Conservation (phyloP, 2,113 vertebrate genomes). For the Alligator sinensis region DNA sequence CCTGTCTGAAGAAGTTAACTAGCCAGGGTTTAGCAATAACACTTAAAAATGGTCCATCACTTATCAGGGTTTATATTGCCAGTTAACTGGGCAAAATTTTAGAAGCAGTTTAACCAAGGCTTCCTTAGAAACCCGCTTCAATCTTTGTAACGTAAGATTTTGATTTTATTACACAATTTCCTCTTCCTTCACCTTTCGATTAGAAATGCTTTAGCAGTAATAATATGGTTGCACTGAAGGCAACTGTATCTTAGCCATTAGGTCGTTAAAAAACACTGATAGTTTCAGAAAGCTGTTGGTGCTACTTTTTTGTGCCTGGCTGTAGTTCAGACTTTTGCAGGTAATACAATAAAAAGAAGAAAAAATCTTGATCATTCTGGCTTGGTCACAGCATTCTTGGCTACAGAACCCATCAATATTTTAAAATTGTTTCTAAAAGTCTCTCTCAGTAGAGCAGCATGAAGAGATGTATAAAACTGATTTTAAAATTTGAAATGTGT, state of each 20-base stretch:
- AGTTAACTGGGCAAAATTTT: background rate
- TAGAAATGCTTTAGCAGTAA: background rate
- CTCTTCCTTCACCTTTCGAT: background rate
- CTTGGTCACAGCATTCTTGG: too few relatives aligned
- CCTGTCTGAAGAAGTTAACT: background rate
- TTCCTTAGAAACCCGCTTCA: background rate
- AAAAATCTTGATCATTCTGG: background rate
- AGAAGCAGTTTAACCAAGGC: background rate
- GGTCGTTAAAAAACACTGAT: background rate
- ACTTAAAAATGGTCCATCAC: background rate
- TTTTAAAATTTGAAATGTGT: too few relatives aligned
- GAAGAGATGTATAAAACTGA: background rate
- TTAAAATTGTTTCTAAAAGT: background rate
- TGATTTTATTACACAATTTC: background rate
- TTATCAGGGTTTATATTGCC: too few relatives aligned
- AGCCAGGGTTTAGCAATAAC: background rate
- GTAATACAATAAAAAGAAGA: background rate
- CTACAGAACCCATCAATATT: too few relatives aligned
- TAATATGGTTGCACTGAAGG: background rate
- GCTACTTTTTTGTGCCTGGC: background rate
- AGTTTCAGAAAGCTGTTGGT: background rate
- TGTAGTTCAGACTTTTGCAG: background rate
- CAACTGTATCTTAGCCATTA: background rate
- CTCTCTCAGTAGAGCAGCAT: background rate
- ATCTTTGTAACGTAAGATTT: background rate